These are phyloP conservation scores for Ellobium chinense DNA, from an alignment of 2,888 invertebrate genomes.

Conservation along the genomic window DNA sequence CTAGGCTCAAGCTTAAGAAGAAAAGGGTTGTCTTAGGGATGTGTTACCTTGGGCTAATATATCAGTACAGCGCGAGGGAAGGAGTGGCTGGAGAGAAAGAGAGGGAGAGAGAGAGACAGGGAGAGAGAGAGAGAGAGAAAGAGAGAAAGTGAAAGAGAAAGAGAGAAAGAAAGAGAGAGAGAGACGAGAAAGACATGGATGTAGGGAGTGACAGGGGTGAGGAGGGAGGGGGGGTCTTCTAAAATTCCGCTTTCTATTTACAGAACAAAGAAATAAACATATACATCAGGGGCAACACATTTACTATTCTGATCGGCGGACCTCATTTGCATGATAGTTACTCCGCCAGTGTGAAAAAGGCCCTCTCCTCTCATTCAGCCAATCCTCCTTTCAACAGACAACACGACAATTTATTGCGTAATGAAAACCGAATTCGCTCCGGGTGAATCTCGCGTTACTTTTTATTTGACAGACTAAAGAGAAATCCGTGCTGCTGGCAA, in stretches of 20 bases:
- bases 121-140: not conserved
- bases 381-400: not conserved
- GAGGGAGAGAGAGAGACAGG: constrained; percentile 3
- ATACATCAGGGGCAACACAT: too few relatives aligned
- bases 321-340: too few relatives aligned
- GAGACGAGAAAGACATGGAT: constrained; percentile 11
- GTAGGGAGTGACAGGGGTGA: constrained; percentile 9
- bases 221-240: not conserved
- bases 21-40: too few relatives aligned
- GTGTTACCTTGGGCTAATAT: too few relatives aligned
- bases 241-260: too few relatives aligned
- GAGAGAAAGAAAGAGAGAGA: not conserved
- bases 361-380: too few relatives aligned
- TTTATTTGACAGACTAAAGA: not conserved
- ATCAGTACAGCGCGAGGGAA: too few relatives aligned
- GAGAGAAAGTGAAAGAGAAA: not conserved
- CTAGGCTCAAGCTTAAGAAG: too few relatives aligned
- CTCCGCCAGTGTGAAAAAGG: too few relatives aligned
- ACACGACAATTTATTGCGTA: not conserved
- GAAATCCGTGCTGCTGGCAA: not conserved
- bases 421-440: not conserved
- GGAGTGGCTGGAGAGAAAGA: not conserved
- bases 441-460: not conserved
- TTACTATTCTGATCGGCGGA: too few relatives aligned
- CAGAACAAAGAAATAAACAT: too few relatives aligned